Conservation (phyloP, 2,797 vertebrate species). For the Tinamus major region DNA sequence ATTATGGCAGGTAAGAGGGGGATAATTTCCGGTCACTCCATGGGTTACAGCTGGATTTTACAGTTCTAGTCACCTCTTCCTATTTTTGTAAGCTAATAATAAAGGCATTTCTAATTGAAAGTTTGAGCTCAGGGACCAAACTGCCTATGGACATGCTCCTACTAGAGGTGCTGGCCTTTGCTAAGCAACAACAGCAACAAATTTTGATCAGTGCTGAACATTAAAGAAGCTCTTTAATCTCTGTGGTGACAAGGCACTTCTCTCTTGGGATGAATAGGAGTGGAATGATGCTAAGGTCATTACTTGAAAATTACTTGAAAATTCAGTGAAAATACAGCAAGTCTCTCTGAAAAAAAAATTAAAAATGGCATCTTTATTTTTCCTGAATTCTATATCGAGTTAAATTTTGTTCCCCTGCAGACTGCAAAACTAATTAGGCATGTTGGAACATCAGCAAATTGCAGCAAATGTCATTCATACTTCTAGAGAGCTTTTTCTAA, state of each 20-base stretch:
- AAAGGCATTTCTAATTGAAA: not conserved
- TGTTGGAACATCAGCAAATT: not conserved
- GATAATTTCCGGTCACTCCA: not conserved
- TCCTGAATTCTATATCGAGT: not conserved
- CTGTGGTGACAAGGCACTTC: not conserved
- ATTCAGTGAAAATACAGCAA: not conserved
- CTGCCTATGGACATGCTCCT: not conserved
- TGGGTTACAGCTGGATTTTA: not conserved
- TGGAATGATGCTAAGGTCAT: not conserved
- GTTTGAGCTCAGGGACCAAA: not conserved
- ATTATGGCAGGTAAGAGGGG: not conserved
- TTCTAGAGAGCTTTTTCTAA: not conserved
- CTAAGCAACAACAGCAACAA: not conserved
- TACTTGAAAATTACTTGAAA: not conserved
- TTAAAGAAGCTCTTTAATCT: not conserved
- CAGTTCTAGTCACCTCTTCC: not conserved
- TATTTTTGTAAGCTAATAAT: not conserved
- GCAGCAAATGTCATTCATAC: not conserved
- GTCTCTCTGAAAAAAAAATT: not conserved
- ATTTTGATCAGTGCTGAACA: not conserved
- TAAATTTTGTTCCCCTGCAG: not conserved
- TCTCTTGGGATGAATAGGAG: not conserved
- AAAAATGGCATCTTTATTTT: fast-evolving
- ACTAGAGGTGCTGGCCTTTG: not conserved
- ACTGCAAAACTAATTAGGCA: not conserved